Evolutionary conservation across 2,888 invertebrate genomes (phyloP).

Genomic region (Cephus spinipes): DNA sequence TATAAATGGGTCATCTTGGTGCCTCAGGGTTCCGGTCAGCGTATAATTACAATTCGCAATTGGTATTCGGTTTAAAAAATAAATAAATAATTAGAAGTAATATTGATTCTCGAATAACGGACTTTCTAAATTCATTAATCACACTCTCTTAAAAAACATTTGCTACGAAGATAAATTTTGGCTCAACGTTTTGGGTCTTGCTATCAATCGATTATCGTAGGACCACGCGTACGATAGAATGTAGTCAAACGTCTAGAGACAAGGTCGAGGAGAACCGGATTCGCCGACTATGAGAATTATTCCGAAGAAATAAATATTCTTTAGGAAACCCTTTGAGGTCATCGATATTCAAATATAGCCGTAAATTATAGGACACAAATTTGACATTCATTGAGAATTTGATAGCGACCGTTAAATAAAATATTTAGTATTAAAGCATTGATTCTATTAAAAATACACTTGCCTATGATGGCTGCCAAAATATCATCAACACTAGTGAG

Average conservation of each 20-base stretch:
- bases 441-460: neutral
- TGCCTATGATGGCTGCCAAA: slow-evolving; percentile 82
- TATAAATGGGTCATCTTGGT: neutral
- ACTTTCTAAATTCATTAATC: neutral
- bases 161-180: neutral
- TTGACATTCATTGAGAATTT: neutral
- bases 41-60: neutral
- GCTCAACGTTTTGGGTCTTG: neutral
- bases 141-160: neutral
- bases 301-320: neutral
- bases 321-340: neutral
- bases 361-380: neutral
- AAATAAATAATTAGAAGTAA: neutral
- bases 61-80: neutral
- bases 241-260: neutral
- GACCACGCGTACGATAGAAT: neutral
- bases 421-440: no score
- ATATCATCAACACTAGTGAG: slow-evolving; percentile 90
- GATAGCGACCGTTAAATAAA: no score
- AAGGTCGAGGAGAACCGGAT: neutral
- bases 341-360: neutral
- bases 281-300: neutral
- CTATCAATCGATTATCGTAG: neutral
- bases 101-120: neutral
- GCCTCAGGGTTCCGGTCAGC: neutral